Conservation (phyloP, 23 tunicate species). For the Oikopleura albicans region DNA sequence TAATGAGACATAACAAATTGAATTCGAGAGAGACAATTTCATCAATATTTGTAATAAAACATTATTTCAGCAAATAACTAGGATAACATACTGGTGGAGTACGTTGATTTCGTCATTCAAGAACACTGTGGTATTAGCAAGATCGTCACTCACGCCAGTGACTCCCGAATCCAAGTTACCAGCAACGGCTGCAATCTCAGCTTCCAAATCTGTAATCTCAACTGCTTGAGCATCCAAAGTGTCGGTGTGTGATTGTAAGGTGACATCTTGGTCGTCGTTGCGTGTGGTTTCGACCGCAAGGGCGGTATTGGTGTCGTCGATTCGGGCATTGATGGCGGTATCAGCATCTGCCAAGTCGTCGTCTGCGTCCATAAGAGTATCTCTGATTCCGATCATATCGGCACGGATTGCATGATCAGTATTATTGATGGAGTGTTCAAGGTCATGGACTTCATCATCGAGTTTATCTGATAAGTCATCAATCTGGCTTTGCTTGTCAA, state of each 20-base stretch:
- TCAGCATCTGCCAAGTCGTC: background rate
- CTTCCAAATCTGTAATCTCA: background rate
- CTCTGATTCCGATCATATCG: background rate
- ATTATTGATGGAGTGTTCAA: background rate
- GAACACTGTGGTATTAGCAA: too few species aligned
- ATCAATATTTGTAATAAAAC: too few species aligned
- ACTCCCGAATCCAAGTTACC: too few species aligned
- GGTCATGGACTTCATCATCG: background rate
- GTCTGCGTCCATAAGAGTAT: background rate
- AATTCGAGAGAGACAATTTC: too few species aligned
- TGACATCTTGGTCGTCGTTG: background rate
- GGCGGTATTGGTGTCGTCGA: background rate
- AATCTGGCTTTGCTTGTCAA: background rate
- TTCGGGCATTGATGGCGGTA: background rate
- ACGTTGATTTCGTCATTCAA: too few species aligned
- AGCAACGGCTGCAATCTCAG: background rate
- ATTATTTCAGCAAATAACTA: too few species aligned
- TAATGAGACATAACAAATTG: too few species aligned
- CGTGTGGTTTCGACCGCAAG: background rate
- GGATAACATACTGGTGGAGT: too few species aligned
- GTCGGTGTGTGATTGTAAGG: background rate
- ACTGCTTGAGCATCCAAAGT: background rate
- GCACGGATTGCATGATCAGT: background rate
- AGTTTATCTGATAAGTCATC: background rate
- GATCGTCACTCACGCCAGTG: too few species aligned